phyloP scores from a whole-genome alignment of 2,113 vertebrate species.

The Myocastor coypus region DNA sequence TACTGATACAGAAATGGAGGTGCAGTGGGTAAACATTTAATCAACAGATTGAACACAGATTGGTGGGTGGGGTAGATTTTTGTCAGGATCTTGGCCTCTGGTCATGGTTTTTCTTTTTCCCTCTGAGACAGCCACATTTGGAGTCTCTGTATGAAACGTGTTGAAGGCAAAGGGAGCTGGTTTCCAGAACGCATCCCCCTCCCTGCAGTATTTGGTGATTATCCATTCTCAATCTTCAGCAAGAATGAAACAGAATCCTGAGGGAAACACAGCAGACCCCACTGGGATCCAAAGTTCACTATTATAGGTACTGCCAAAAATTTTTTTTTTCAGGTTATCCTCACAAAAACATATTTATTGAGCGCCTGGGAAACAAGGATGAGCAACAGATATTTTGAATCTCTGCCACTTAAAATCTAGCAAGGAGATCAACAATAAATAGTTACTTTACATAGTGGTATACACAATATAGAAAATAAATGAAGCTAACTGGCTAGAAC shows the following conservation, averaged over 20 bases:
- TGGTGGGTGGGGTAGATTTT: not conserved
- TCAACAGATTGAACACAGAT: constrained; percentile 2
- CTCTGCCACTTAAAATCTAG: not conserved
- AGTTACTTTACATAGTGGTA: not conserved
- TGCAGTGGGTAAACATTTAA: not conserved
- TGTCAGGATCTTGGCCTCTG: not conserved
- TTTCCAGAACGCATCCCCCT: not conserved
- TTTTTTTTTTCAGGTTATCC: not conserved
- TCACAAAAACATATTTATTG: not conserved
- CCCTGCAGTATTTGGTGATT: not conserved
- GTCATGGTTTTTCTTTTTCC: not conserved
- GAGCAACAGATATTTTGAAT: not conserved
- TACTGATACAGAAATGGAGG: not conserved
- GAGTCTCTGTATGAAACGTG: not conserved
- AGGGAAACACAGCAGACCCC: not conserved
- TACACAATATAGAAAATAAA: not conserved
- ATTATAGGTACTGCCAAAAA: not conserved
- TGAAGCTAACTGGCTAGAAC: not conserved
- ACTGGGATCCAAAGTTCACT: not conserved
- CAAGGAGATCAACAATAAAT: not conserved
- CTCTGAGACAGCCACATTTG: not conserved
- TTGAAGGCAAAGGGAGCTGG: not conserved
- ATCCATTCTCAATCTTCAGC: not conserved
- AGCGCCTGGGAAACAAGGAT: not conserved
- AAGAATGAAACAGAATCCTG: not conserved